Base-by-base conservation (phyloP, 2,888 invertebrate genomes). In the Andrena chrysosceles region DNA sequence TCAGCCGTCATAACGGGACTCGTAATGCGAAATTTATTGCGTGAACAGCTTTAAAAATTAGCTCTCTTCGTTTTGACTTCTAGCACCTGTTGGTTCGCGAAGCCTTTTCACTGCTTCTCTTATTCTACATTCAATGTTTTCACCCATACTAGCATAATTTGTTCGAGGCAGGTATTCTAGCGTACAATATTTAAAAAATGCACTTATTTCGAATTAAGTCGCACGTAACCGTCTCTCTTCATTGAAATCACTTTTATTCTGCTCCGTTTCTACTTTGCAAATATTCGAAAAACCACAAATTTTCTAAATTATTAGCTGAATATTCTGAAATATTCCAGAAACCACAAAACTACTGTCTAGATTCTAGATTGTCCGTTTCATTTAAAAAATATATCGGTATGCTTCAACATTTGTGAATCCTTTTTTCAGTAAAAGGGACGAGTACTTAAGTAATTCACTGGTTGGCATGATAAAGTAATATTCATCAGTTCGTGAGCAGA, bases 1-100 rank as follows among this genome's bases (percentile, higher is more conserved):
- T 71, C 76, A 75, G 42, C 48, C 54, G 54, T 42, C 83, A 68
- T 69, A 78, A 78, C 70, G 64, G 29, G 73, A 52, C 77, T 62
- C 54, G 76, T 75, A 82, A 85, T 71, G 69, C 20, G 67, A 79
- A 79, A 72, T 75, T 76, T 73, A 76, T 76, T 48, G 75, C 31
- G 42, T 31, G 70, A 33, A 68, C 29, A 59, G 73, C 70, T 74
- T 78, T 60, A 73, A 83, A 72, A 83, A 85, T 76, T 68, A 73
- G 66, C 54, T 13, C 68, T 10, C 56, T 49, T 16, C 16, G 23
- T 42, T 5, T 16, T 52, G 29, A 64, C 63, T 26, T 68, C 29
- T 49, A 72, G 42, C 83, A 77, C 71, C 81, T 63, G 80, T 64
- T 79, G 80, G 63, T 10, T 33, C 8, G 23, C 35, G 8, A 64